phyloP scores from a whole-genome alignment of 2,113 vertebrate species.

The Trichechus manatus region DNA sequence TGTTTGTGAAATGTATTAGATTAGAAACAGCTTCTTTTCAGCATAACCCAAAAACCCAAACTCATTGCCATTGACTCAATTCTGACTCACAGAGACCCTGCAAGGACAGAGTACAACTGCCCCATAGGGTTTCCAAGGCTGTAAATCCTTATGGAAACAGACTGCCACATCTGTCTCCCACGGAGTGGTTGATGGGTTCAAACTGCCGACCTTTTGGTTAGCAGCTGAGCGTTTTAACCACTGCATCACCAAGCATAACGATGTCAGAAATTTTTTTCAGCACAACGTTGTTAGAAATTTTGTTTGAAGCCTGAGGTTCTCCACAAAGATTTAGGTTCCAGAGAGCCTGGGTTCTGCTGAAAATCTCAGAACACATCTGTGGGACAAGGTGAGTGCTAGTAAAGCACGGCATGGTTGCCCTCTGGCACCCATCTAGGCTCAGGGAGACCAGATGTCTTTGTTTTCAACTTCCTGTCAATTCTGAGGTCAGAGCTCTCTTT shows the following conservation, averaged over 20 bases:
- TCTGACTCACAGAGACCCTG: too few species aligned
- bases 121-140: too few species aligned
- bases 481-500: background rate
- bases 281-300: background rate
- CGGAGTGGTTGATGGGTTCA: too few species aligned
- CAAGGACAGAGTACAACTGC: too few species aligned
- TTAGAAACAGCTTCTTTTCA: conserved; percentile 62
- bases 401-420: background rate
- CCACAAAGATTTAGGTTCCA: conserved; percentile 62
- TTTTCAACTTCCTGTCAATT: conserved; percentile 42
- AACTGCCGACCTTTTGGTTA: too few species aligned
- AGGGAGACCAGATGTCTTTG: background rate
- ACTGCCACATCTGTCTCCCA: too few species aligned
- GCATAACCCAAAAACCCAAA: background rate
- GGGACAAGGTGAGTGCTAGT: background rate
- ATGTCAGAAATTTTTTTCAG: background rate
- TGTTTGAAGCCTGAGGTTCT: conserved; percentile 65
- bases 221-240: too few species aligned
- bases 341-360: background rate
- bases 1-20: conserved; percentile 79
- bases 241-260: too few species aligned
- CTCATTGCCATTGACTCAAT: too few species aligned
- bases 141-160: too few species aligned
- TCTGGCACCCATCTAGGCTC: background rate
- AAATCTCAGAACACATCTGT: background rate